Evolutionary conservation across 2,888 invertebrate genomes (phyloP), one percentile per base, ranked within the genome.

Genomic region (Hermaeophaga mercurialis): DNA sequence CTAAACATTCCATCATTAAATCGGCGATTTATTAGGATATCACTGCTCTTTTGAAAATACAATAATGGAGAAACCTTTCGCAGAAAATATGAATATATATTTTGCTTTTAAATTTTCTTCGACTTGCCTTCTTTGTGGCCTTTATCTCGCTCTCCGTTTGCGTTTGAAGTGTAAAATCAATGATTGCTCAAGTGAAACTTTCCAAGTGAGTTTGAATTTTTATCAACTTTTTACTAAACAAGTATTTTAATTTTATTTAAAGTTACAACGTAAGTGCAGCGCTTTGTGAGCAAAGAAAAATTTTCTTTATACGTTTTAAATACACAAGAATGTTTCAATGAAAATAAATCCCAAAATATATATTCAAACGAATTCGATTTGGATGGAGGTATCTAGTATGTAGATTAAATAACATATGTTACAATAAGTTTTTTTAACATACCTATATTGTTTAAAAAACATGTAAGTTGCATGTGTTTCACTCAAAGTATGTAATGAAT

Each of bases 81-180:
- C 38, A 28, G 11, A 39, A 48, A 48, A 48, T 48, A 48, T 39
- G 48, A 48, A 48, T 48, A 26, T 48, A 48, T 48, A 48, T 48
- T 48, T 48, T 48, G 48, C 48, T 39, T 48, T 48, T 28, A 48
- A 38, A 48, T 39, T 48, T 48, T 47, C 46, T 22, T 24, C 18
- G 46, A 46, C 34, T 46, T 46, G 22, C 34, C 48, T 48, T 39
- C 17, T 48, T 48, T 48, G 48, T 48, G 38, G 26, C 48, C 26
- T 48, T 39, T 39, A 48, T 48, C 48, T 48, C 38, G 38, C 48
- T 48, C 48, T 39, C 48, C 38, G 38, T 47, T 47, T 38, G 19
- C 47, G 47, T 48, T 48, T 48, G 48, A 39, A 48, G 26, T 48
- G 48, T 48, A 39, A 48, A 38, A 48, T 48, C 48, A 15, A 48